Evolutionary conservation across 92 coral and sea anemone species (phyloP).

Genomic region (Ricordea florida): DNA sequence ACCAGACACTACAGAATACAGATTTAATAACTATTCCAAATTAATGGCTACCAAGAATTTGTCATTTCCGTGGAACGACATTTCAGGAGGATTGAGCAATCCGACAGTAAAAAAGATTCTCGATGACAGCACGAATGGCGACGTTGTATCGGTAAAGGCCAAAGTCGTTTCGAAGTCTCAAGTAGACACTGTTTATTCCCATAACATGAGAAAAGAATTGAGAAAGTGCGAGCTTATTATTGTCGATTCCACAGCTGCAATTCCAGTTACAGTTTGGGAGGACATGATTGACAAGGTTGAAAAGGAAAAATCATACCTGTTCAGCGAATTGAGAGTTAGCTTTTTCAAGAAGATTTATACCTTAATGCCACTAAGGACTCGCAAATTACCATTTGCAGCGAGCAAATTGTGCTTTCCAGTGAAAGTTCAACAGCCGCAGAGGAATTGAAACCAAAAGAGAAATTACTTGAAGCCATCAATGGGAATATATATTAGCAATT

Average conservation of each 20-base stretch:
- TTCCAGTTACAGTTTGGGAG: slow-evolving; percentile 22
- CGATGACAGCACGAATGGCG: slow-evolving; percentile 12
- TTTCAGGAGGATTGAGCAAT: neutral
- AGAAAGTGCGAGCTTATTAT: slow-evolving; percentile 35
- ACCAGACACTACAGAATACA: slow-evolving; percentile 21
- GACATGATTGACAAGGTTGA: slow-evolving; percentile 19
- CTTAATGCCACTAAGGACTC: neutral
- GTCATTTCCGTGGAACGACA: slow-evolving; percentile 22
- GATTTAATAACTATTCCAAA: slow-evolving; percentile 6
- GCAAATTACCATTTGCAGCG: slow-evolving; percentile 10
- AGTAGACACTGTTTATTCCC: slow-evolving; percentile 17
- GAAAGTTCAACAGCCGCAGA: slow-evolving; percentile 21
- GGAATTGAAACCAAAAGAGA: neutral
- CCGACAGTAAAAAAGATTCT: slow-evolving; percentile 1
- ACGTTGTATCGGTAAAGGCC: slow-evolving; percentile 41
- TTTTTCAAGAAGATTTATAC: slow-evolving; percentile 12
- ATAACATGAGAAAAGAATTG: slow-evolving; percentile 6
- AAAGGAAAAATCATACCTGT: slow-evolving; percentile 7
- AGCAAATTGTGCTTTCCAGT: slow-evolving; percentile 5
- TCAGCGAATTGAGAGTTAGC: slow-evolving; percentile 7
- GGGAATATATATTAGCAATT: too few species aligned
- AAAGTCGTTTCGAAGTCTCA: slow-evolving; percentile 30
- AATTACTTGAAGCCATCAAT: neutral
- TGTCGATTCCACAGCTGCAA: slow-evolving; percentile 37
- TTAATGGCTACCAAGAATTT: slow-evolving; percentile 10